Evolutionary conservation across 2,888 invertebrate species (phyloP).

Genomic region (Eremobia ochroleuca): DNA sequence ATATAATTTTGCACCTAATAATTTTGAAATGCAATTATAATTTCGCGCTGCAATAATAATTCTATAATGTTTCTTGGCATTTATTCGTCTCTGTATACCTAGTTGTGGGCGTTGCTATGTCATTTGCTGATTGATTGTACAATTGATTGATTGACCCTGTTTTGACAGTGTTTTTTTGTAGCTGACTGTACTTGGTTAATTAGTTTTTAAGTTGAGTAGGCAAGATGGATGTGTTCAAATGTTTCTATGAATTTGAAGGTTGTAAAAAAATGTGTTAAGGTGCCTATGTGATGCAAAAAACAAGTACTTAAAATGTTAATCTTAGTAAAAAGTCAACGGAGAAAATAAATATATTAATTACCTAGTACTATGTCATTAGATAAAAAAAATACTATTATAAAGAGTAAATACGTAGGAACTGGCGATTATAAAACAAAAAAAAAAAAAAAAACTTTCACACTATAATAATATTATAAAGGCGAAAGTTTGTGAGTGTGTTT

Average conservation of each 20-base stretch:
- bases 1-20: conserved; percentile 87
- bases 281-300: conserved; percentile 32
- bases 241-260: conserved; percentile 43
- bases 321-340: conserved; percentile 5
- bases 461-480: no score
- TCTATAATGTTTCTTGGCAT: conserved; percentile 64
- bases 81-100: conserved; percentile 47
- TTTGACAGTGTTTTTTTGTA: conserved; percentile 66
- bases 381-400: not conserved
- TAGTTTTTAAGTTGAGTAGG: conserved; percentile 67
- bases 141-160: conserved; percentile 70
- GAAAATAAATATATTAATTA: not conserved
- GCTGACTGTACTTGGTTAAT: conserved; percentile 60
- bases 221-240: conserved; percentile 60
- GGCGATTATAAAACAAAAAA: no score
- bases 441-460: no score
- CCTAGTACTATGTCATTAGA: not conserved
- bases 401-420: not conserved
- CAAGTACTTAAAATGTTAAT: conserved; percentile 7
- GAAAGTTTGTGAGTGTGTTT: no score
- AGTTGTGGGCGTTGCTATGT: conserved; percentile 66
- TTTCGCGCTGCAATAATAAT: conserved; percentile 71
- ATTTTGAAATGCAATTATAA: conserved; percentile 87
- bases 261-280: conserved; percentile 26
- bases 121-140: conserved; percentile 70